Evolutionary conservation across 2,888 invertebrate genomes (phyloP).

Genomic region (Meandrusa payeni): DNA sequence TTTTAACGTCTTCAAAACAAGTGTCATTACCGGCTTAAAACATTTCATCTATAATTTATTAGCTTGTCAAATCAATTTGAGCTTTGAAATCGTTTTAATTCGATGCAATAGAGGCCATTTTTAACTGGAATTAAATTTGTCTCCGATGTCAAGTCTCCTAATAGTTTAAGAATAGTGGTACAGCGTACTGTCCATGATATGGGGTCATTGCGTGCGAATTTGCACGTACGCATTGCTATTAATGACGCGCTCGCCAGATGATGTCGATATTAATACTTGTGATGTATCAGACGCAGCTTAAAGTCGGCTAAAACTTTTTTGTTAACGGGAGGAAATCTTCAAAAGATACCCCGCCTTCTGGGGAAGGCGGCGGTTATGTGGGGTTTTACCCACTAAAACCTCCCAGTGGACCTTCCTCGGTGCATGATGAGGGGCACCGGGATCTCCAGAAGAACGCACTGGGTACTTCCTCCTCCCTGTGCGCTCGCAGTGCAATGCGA

Average conservation of each 20-base stretch:
- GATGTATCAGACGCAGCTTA: too few relatives aligned
- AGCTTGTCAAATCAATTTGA: neutral
- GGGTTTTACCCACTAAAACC: too few relatives aligned
- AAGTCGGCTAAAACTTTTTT: too few relatives aligned
- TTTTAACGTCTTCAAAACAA: neutral
- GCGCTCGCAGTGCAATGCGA: too few relatives aligned
- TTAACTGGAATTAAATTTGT: neutral
- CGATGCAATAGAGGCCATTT: neutral
- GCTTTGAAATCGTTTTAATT: neutral
- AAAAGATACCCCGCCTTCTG: too few relatives aligned
- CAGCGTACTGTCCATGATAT: constrained; percentile 36
- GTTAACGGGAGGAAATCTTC: too few relatives aligned
- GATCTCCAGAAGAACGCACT: too few relatives aligned
- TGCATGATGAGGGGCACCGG: too few relatives aligned
- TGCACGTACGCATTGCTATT: constrained; percentile 49
- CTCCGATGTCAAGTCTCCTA: constrained; percentile 10
- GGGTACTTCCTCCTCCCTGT: too few relatives aligned
- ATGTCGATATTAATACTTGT: constrained; percentile 19
- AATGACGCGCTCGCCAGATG: constrained; percentile 35
- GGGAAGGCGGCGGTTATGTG: too few relatives aligned
- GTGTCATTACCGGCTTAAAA: neutral
- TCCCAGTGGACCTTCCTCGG: too few relatives aligned
- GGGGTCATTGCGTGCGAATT: constrained; percentile 44
- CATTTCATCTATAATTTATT: neutral
- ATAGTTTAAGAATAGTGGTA: constrained; percentile 30